Evolutionary conservation across 2,797 vertebrate genomes (phyloP).

Genomic region (Sebastes jordani): DNA sequence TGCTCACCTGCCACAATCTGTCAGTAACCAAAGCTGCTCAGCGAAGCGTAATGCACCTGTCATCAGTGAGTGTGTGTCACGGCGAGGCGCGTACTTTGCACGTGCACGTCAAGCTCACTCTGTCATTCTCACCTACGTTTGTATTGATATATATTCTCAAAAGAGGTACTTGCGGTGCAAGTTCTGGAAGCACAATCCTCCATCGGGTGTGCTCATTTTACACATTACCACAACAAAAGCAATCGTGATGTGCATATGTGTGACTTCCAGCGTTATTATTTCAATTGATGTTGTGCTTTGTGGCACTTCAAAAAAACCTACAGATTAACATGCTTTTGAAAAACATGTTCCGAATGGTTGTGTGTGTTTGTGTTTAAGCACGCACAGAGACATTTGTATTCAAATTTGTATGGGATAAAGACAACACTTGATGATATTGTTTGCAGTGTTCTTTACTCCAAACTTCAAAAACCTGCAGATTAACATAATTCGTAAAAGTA

Average conservation of each 20-base stretch:
- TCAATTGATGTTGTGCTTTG: conserved; percentile 36
- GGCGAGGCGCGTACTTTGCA: not conserved
- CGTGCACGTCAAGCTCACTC: conserved; percentile 24
- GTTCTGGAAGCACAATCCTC: not conserved
- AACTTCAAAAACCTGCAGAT: conserved; percentile 51
- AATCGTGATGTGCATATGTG: conserved; percentile 3
- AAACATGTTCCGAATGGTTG: conserved; percentile 12
- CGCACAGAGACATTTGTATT: conserved; percentile 1
- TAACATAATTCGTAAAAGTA: conserved; percentile 41
- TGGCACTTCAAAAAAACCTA: conserved; percentile 39
- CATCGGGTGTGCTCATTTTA: not conserved
- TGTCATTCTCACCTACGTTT: conserved; percentile 46
- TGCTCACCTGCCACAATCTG: conserved; percentile 80
- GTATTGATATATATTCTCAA: conserved; percentile 33
- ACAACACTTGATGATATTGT: conserved; percentile 32
- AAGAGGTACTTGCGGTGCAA: conserved; percentile 1
- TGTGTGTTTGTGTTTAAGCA: not conserved
- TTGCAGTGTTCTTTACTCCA: conserved; percentile 22
- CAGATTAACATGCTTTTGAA: conserved; percentile 53
- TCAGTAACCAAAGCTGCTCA: conserved; percentile 75
- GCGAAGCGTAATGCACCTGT: conserved; percentile 69
- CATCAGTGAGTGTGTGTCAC: conserved; percentile 57
- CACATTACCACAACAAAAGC: not conserved
- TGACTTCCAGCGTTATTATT: conserved; percentile 32
- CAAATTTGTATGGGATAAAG: not conserved